Evolutionary conservation across 2,113 vertebrate genomes (phyloP), one percentile per base, ranked within the genome.

Genomic region (Ceyx margarethae): DNA sequence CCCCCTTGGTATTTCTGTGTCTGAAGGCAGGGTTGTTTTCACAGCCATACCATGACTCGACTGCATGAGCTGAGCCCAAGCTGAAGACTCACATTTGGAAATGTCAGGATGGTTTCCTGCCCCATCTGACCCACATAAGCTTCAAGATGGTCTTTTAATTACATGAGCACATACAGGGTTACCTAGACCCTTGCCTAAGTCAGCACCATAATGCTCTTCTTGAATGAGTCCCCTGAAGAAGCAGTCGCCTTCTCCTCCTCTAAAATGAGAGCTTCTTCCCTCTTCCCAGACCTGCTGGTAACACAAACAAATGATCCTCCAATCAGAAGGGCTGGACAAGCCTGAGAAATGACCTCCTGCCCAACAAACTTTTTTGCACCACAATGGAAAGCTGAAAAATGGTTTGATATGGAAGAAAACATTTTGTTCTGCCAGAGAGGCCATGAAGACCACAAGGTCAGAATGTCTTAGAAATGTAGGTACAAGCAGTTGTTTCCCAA

Each of bases 401-500:
- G 5, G 57, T 84, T 78, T 78, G 65, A 46, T 81, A 75, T 13
- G 0, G 2, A 86, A 74, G 51, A 51, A 87, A 92, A 91, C 81
- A 80, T 33, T 84, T 72, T 92, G 87, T 87, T 66, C 85, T 94
- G 75, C 81, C 74, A 95, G 74, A 76, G 40, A 60, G 46, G 53
- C 75, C 4, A 0, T 3, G 0, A 62, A 80, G 67, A 79, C 31
- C 64, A 85, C 28, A 23, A 66, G 71, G 87, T 80, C 81, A 92
- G 64, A 76, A 91, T 48, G 54, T 4, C 67, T 85, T 62, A 45
- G 67, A 87, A 69, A 40, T 10, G 21, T 17, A 81, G 66, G 58
- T 81, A 28, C n/a, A 31, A 79, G 16, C 0, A 2, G 21, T 33
- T 14, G 1, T 58, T 80, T 69, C 18, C 51, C 67, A 66, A 58